These are phyloP conservation scores for Polypedilum vanderplanki DNA, from an alignment of 1,140 invertebrate genomes.

Conservation along the genomic window DNA sequence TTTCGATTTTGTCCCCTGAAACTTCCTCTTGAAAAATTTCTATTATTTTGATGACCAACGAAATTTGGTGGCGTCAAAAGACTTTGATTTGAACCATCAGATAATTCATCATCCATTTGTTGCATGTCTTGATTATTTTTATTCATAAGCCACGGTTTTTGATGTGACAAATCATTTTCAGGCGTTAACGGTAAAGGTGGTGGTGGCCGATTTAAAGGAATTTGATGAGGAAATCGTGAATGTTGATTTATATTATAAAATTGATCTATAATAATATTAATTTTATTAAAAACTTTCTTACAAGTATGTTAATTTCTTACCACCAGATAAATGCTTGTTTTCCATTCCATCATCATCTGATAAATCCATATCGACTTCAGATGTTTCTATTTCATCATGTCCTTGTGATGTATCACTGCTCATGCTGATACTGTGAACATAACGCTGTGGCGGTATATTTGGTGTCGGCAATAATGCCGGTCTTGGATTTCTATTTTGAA, in stretches of 20 bases:
- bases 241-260: not conserved
- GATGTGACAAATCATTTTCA: not conserved
- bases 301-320: not conserved
- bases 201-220: not conserved
- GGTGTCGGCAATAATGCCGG: conserved; percentile 29
- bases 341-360: conserved; percentile 19
- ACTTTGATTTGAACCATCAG: not conserved
- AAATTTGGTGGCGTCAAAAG: not conserved
- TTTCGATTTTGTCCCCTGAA: not conserved
- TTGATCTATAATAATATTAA: not conserved
- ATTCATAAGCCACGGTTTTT: not conserved
- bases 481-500: conserved; percentile 37
- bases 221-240: not conserved
- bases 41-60: not conserved
- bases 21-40: conserved; percentile 3
- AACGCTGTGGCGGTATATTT: not conserved
- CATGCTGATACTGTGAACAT: conserved; percentile 39
- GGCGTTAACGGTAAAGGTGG: not conserved
- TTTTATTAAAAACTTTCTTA: not conserved
- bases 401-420: conserved; percentile 44
- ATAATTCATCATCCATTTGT: not conserved
- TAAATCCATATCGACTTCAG: conserved; percentile 27
- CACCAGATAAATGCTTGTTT: conserved; percentile 28
- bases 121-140: not conserved
- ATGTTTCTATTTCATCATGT: conserved; percentile 37